phyloP scores from a whole-genome alignment of 2,797 vertebrate species.

The Pipistrellus kuhlii region DNA sequence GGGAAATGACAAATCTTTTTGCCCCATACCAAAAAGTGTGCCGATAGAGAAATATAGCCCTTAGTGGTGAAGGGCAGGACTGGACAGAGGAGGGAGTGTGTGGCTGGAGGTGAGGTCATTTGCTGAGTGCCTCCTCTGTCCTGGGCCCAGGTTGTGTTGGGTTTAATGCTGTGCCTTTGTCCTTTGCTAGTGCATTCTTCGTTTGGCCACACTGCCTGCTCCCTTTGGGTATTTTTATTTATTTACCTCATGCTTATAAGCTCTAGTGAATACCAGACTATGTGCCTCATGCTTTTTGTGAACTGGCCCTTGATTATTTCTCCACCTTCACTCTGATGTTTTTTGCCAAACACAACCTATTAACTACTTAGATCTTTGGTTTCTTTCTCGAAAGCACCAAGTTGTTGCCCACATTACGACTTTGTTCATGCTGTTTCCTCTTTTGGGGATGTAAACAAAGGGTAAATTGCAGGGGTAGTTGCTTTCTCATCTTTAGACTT shows the following conservation, averaged over 20 bases:
- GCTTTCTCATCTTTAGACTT: neutral
- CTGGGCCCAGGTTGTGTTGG: too few species aligned
- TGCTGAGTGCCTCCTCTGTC: fast-evolving
- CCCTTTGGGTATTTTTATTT: neutral
- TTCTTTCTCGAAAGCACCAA: neutral
- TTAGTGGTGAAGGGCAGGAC: neutral
- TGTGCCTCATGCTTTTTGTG: neutral
- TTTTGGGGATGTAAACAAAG: neutral
- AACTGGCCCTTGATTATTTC: neutral
- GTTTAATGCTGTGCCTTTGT: neutral
- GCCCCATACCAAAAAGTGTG: neutral
- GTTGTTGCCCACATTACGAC: fast-evolving
- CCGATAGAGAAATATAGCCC: neutral
- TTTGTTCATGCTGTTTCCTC: neutral
- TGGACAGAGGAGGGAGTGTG: too few species aligned
- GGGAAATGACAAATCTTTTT: neutral
- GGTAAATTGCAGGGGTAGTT: neutral
- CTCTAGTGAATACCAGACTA: too few species aligned
- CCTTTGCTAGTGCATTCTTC: neutral
- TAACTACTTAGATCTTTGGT: neutral
- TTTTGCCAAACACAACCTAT: too few species aligned
- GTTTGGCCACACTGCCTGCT: fast-evolving
- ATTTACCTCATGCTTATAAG: neutral
- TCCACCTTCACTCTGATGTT: neutral
- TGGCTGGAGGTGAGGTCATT: neutral